A percentile compares a stretch with the other conserved stretches of the same genome.
Evolutionary conservation across 2,113 vertebrate species (phyloP).

Genomic region (Athene noctua): DNA sequence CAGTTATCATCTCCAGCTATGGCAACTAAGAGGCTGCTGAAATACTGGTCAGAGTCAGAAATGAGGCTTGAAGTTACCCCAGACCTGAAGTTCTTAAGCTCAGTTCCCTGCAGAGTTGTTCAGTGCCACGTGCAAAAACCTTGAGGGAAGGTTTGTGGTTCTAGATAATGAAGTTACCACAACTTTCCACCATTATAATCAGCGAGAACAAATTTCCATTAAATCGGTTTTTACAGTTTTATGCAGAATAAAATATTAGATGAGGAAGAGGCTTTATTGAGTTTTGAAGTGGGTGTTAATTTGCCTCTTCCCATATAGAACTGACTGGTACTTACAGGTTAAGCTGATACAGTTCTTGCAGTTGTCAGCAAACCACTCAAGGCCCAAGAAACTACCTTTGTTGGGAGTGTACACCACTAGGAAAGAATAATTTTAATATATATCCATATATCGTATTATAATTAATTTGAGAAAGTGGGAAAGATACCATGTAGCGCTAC

Average conservation of each 20-base stretch:
- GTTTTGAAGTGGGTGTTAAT: neutral
- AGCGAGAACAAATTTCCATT: neutral
- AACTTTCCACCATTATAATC: neutral
- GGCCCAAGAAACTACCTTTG: neutral
- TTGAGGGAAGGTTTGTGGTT: neutral
- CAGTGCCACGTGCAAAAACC: neutral
- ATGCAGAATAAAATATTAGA: neutral
- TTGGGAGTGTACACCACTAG: neutral
- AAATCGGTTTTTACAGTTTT: neutral
- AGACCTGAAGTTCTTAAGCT: neutral
- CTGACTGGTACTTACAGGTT: neutral
- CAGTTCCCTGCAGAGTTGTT: accelerated
- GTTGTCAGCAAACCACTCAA: neutral
- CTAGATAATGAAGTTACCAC: neutral
- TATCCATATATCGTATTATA: neutral
- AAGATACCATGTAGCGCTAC: neutral
- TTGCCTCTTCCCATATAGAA: neutral
- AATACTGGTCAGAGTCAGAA: neutral
- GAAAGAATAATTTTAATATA: neutral
- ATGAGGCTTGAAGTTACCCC: neutral
- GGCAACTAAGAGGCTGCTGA: neutral
- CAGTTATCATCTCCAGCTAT: neutral
- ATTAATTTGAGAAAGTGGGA: neutral
- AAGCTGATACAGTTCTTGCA: neutral
- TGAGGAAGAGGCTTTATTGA: neutral